These are phyloP conservation scores for Trichogramma pretiosum DNA, from an alignment of 1,140 invertebrate species.

Conservation along the genomic window DNA sequence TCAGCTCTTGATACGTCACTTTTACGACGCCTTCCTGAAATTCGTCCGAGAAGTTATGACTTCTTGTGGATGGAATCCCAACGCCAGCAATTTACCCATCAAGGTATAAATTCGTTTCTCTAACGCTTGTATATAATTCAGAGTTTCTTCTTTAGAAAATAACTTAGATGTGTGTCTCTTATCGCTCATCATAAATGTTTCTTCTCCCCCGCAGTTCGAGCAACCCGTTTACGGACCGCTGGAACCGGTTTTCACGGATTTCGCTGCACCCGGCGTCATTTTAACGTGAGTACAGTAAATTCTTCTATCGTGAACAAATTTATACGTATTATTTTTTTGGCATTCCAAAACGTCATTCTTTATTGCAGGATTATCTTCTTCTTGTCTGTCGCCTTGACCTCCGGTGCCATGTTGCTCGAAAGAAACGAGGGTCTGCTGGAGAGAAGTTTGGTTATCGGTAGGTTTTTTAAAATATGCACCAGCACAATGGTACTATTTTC, in stretches of 20 bases:
- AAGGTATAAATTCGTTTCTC: too few relatives aligned
- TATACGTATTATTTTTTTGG: not conserved
- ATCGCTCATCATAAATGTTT: too few relatives aligned
- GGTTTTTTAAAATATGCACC: constrained; percentile 19
- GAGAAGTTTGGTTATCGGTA: constrained; percentile 74
- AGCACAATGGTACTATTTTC: not conserved
- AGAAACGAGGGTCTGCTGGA: constrained; percentile 84
- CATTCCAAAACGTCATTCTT: not conserved
- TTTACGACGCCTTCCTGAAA: constrained; percentile 63
- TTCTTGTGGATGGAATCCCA: too few relatives aligned
- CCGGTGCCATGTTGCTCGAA: constrained; percentile 83
- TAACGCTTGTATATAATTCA: too few relatives aligned
- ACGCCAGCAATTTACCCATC: too few relatives aligned
- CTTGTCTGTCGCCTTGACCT: constrained; percentile 84
- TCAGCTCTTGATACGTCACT: constrained; percentile 64
- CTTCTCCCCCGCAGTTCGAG: too few relatives aligned
- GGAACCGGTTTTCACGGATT: constrained; percentile 84
- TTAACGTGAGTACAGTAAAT: constrained; percentile 60
- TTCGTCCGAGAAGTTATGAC: constrained; percentile 61
- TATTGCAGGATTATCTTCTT: constrained; percentile 83
- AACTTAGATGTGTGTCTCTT: too few relatives aligned
- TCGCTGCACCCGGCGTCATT: constrained; percentile 88
- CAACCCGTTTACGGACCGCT: constrained; percentile 79
- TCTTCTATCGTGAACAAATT: not conserved
- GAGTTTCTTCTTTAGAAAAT: too few relatives aligned